These are phyloP conservation scores for Danio rerio DNA, from an alignment of 2,113 vertebrate species.

Conservation along the genomic window GRCz12tu NC_133185.1:41926501-41927000, in stretches of 20 bases:
- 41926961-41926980: slow-evolving; percentile 18
- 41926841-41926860: slow-evolving; percentile 40
- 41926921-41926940: neutral
- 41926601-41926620: no score
- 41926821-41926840: slow-evolving; percentile 46
- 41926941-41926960: slow-evolving; percentile 14
- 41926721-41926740: slow-evolving; percentile 23
- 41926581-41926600: no score
- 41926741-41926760: slow-evolving; percentile 46
- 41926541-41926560: no score
- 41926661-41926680: neutral
- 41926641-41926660: no score
- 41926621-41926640: no score
- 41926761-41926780: slow-evolving; percentile 17
- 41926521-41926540: no score
- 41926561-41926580: no score
- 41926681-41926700: slow-evolving; percentile 31
- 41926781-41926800: slow-evolving; percentile 56
- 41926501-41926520: no score
- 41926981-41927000: slow-evolving; percentile 9
- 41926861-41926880: slow-evolving; percentile 49
- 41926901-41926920: slow-evolving; percentile 48
- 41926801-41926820: slow-evolving; percentile 56
- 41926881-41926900: slow-evolving; percentile 51
- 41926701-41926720: slow-evolving; percentile 29